Base-by-base conservation (phyloP, 2,888 invertebrate genomes). In the Phymatocera aterrima region DNA sequence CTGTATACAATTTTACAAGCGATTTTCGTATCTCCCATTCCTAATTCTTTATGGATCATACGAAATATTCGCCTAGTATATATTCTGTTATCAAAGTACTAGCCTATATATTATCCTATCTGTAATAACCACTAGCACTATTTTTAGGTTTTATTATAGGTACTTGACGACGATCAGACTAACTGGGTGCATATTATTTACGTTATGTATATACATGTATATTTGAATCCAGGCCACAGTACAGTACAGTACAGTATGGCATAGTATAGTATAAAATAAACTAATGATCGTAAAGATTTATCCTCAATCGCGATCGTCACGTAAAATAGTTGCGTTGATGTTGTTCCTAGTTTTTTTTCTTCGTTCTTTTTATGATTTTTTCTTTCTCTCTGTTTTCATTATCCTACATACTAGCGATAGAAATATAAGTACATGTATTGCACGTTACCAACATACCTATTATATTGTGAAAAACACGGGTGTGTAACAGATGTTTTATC, bases 401-500 rank as follows among this genome's bases (percentile, higher is more conserved):
- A 28, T 48, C 51, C 34, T 34, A 72, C 65, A 31, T 65, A 40
- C n/a, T 34, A n/a, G 37, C 65, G 21, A n/a, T n/a, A n/a, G n/a
- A n/a, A n/a, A n/a, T n/a, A n/a, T n/a, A n/a, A n/a, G n/a, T n/a
- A n/a, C n/a, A n/a, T n/a, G n/a, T n/a, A n/a, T n/a, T n/a, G n/a
- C 15, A 21, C 40, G 40, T 40, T 8, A 18, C 28, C 60, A 24
- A 8, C 12, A 12, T 24, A 21, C 12, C 12, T 18, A n/a, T 18
- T n/a, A n/a, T n/a, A n/a, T n/a, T n/a, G n/a, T n/a, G n/a, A n/a
- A n/a, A 60, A 60, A 60, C 28, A 24, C 46, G 68, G 21, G 40
- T 43, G 68, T 68, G 40, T 68, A 21, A 46, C 68, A 68, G 68
- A 68, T 68, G 68, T 68, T 68, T 57, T 57, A 57, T 28, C 51